Evolutionary conservation across 2,888 invertebrate genomes (phyloP), one percentile per base, ranked within the genome.

Genomic region (Scaeva pyrastri): DNA sequence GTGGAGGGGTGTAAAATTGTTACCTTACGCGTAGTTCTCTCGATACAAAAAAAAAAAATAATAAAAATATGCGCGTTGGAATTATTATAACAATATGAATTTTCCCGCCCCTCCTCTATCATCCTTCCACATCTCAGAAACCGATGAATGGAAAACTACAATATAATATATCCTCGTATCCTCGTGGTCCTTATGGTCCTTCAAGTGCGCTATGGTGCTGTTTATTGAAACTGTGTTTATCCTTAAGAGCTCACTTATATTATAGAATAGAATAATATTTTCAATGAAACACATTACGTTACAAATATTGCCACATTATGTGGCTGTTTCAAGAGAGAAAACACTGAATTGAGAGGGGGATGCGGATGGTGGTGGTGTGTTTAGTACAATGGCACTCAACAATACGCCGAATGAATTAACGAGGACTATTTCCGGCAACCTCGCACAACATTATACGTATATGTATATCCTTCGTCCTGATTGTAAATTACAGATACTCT

Each of bases 391-490:
- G 60, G 50, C 75, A 50, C 84, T 85, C 55, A 52, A 81, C 72
- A 81, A 81, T 81, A 72, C 52, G 75, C 23, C 62, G 81, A 81
- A 81, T 85, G 81, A 85, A 73, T 81, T 85, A 68, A 85, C 76
- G 31, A 85, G 85, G 80, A 85, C 80, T 76, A 85, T 85, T 81
- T 85, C 81, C 85, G 85, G 85, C 76, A 85, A 85, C 85, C 85
- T 80, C 76, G 73, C 66, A 84, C 14, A 39, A 41, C 21, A 74
- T 74, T 26, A 52, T n/a, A n/a, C n/a, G n/a, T n/a, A n/a, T n/a
- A n/a, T n/a, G n/a, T n/a, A n/a, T 21, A 56, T 23, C 23, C 43
- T 39, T 23, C 16, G 68, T 62, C 62, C 68, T 66, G 66, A 79
- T 84, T 79, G 43, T 75, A 76, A 58, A 26, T 70, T 39, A 60